phyloP scores from a whole-genome alignment of 2,113 vertebrate species.

The Vombatus ursinus region DNA sequence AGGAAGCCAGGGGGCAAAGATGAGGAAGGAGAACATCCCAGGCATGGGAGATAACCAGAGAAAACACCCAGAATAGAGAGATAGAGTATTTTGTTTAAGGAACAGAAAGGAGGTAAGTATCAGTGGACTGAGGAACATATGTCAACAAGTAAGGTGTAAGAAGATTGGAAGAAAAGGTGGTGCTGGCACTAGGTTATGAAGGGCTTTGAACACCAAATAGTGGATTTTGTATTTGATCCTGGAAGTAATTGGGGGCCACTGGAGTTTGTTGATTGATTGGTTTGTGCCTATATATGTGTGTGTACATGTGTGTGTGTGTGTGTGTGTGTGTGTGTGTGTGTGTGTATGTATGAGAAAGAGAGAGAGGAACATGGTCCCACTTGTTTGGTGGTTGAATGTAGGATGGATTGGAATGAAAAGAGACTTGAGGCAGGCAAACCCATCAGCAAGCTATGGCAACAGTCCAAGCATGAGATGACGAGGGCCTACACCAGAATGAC shows the following conservation, averaged over 20 bases:
- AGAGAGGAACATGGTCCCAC: not conserved
- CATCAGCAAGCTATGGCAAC: not conserved
- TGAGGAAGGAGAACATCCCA: not conserved
- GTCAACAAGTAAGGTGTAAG: not conserved
- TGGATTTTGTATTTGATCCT: not conserved
- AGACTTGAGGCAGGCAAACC: not conserved
- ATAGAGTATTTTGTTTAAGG: not conserved
- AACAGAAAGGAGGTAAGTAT: not conserved
- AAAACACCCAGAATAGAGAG: not conserved
- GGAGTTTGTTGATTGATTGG: not conserved
- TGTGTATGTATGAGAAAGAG: not conserved
- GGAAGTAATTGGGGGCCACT: not conserved
- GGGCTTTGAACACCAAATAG: not conserved
- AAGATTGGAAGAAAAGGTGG: not conserved
- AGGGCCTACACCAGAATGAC: not conserved
- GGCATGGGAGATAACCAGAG: not conserved
- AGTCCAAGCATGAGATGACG: not conserved
- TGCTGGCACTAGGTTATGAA: not conserved
- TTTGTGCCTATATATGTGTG: no score
- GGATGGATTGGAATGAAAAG: not conserved
- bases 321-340: no score
- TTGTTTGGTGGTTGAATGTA: not conserved
- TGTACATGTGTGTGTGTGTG: no score
- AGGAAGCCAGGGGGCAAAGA: not conserved
- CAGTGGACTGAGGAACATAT: not conserved